phyloP scores from a whole-genome alignment of 2,888 invertebrate species.

The Cosmia trapezina region DNA sequence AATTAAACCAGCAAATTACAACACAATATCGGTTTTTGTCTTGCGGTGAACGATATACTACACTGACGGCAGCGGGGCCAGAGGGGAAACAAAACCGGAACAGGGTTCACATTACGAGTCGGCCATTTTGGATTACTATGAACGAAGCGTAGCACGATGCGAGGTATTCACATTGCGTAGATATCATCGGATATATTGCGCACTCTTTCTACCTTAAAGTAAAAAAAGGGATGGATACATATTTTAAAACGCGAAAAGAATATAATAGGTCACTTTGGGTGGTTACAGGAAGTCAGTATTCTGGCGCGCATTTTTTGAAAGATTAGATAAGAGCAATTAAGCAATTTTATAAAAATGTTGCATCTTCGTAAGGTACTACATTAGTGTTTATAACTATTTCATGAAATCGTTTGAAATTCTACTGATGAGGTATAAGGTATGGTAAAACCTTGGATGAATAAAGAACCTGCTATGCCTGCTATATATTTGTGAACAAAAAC shows the following conservation, averaged over 20 bases:
- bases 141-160: conserved; percentile 59
- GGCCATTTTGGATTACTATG: conserved; percentile 80
- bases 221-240: conserved; percentile 28
- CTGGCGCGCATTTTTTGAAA: conserved; percentile 63
- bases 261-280: conserved; percentile 35
- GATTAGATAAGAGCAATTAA: conserved; percentile 12
- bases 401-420: neutral
- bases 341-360: neutral
- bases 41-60: conserved; percentile 90
- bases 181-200: conserved; percentile 35
- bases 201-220: conserved; percentile 41
- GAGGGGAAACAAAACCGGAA: conserved; percentile 90
- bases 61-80: conserved; percentile 90
- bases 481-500: neutral
- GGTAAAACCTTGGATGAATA: neutral
- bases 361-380: neutral
- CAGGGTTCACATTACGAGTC: conserved; percentile 87
- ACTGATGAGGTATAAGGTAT: neutral
- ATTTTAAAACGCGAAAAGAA: neutral
- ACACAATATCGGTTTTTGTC: conserved; percentile 89
- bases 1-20: conserved; percentile 90
- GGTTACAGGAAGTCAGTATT: conserved; percentile 63
- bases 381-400: neutral
- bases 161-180: conserved; percentile 35
- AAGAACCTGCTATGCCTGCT: neutral